A percentile compares a stretch with the other conserved stretches of the same genome.
Evolutionary conservation across 2,113 vertebrate genomes (phyloP).

Genomic region (Urocolius indicus): DNA sequence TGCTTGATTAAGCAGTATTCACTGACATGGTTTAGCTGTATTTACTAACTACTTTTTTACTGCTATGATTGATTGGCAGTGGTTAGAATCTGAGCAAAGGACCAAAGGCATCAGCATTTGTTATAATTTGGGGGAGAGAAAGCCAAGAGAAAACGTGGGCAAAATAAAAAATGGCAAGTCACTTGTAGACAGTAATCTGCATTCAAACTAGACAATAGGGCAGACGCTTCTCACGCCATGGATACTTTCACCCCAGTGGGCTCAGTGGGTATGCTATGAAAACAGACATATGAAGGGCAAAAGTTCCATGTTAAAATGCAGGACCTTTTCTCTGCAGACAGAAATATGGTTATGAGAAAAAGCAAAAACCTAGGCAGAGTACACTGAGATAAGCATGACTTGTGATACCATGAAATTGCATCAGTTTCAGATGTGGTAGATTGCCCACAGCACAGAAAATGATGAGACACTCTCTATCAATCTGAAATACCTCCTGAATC

Average conservation of each 20-base stretch:
- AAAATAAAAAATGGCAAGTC: constrained; percentile 30
- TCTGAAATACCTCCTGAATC: constrained; percentile 4
- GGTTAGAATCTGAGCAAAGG: neutral
- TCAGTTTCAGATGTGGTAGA: constrained; percentile 49
- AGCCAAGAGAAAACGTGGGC: neutral
- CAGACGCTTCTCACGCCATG: constrained; percentile 46
- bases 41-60: neutral
- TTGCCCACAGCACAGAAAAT: neutral
- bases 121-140: neutral
- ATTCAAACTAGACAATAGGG: constrained; percentile 42
- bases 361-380: neutral
- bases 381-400: neutral
- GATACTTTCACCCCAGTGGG: neutral
- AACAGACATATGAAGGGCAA: neutral
- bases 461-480: neutral
- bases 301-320: neutral
- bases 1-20: constrained; percentile 27
- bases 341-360: constrained; percentile 31
- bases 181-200: constrained; percentile 37
- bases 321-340: neutral
- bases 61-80: neutral
- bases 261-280: neutral
- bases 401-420: constrained; percentile 41
- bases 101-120: neutral
- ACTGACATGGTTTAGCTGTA: neutral